phyloP scores from a whole-genome alignment of 2,113 vertebrate genomes.

The Erythrolamprus reginae region DNA sequence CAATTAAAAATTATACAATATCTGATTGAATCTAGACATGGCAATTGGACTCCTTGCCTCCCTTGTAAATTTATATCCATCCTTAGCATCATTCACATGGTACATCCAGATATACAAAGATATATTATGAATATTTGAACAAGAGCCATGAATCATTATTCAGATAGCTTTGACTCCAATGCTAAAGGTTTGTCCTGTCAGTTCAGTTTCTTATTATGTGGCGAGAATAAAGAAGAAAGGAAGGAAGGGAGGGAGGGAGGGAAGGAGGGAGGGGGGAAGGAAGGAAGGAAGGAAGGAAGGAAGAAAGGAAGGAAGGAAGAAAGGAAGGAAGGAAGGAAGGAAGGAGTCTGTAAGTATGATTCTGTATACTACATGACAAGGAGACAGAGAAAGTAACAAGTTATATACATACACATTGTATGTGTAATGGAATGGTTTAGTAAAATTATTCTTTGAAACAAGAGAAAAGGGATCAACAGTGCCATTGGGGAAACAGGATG shows the following conservation, averaged over 20 bases:
- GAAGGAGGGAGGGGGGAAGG: too few relatives aligned
- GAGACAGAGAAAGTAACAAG: neutral
- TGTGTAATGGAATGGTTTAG: neutral
- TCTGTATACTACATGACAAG: neutral
- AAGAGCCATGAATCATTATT: neutral
- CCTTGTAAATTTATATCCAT: neutral
- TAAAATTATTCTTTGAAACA: neutral
- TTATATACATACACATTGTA: neutral
- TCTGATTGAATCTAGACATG: neutral
- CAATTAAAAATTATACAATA: neutral
- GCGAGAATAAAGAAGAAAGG: neutral
- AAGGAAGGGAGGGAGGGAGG: too few relatives aligned
- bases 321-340: neutral
- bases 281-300: neutral
- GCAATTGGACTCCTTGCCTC: neutral
- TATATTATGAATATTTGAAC: neutral
- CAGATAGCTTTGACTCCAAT: neutral
- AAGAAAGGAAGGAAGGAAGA: neutral
- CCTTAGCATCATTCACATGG: neutral
- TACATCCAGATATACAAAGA: neutral
- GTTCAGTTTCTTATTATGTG: neutral
- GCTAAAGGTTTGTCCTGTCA: neutral
- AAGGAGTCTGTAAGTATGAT: neutral
- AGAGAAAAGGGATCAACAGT: conserved; percentile 9
- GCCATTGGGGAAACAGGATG: conserved; percentile 1